Percentiles rank a stretch among this genome's conserved stretches.
Evolutionary conservation across 2,888 invertebrate species (phyloP).

Genomic region (Spodoptera exigua): DNA sequence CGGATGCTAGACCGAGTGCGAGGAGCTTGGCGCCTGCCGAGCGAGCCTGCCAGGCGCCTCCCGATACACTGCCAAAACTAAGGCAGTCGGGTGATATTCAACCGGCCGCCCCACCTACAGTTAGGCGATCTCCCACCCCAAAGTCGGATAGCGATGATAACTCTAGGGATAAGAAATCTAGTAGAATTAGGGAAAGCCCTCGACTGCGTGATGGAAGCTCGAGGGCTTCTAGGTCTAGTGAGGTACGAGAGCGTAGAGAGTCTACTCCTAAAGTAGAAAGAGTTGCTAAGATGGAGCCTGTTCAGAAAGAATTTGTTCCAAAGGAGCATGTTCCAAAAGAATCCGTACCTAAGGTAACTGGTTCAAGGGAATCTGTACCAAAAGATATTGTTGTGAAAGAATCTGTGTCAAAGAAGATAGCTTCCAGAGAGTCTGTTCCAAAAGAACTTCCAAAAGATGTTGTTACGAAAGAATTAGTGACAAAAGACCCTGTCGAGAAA

Average conservation of each 20-base stretch:
- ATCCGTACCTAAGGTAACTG: conserved; percentile 10
- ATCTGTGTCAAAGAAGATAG: conserved; percentile 11
- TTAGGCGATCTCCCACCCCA: conserved; percentile 81
- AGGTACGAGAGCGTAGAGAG: conserved; percentile 35
- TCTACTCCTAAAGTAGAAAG: conserved; percentile 39
- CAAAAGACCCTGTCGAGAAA: conserved; percentile 24
- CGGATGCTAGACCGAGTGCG: conserved; percentile 58
- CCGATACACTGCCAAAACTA: conserved; percentile 77
- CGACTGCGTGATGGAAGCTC: conserved; percentile 36
- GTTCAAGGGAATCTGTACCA: conserved; percentile 11
- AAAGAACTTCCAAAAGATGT: conserved; percentile 18
- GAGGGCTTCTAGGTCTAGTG: conserved; percentile 31
- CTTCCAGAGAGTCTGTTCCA: conserved; percentile 13
- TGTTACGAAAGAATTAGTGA: conserved; percentile 11
- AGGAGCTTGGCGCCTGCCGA: conserved; percentile 61
- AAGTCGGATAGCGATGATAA: conserved; percentile 72
- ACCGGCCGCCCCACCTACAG: conserved; percentile 71
- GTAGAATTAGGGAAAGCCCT: conserved; percentile 47
- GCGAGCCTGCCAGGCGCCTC: conserved; percentile 61
- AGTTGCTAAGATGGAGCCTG: conserved; percentile 38
- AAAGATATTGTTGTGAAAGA: conserved; percentile 22
- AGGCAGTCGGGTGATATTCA: conserved; percentile 77
- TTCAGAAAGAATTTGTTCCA: conserved; percentile 16
- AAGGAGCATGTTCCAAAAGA: conserved; percentile 17
- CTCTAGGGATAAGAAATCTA: conserved; percentile 67